These are phyloP conservation scores for Paramormyrops kingsleyae DNA, from an alignment of 2,113 vertebrate species.

Conservation along the genomic window DNA sequence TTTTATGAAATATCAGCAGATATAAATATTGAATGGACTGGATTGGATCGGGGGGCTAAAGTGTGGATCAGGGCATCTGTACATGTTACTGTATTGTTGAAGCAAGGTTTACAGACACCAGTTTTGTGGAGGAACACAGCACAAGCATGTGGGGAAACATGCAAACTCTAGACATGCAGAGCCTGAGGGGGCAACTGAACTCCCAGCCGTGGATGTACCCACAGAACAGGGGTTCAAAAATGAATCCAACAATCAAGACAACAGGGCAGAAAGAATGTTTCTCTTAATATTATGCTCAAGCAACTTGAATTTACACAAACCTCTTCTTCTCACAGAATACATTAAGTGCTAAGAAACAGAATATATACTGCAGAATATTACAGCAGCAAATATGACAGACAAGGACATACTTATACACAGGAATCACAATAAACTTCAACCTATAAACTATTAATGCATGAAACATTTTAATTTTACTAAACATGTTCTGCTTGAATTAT, in stretches of 20 bases:
- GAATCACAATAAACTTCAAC: background rate
- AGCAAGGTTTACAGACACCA: background rate
- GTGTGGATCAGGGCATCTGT: background rate
- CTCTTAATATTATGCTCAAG: background rate
- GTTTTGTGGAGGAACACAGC: background rate
- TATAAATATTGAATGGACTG: background rate
- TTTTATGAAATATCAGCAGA: background rate
- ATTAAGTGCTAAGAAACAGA: background rate
- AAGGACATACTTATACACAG: background rate
- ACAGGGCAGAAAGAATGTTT: background rate
- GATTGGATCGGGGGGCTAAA: background rate
- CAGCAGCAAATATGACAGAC: background rate
- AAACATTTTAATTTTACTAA: background rate
- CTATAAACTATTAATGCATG: background rate
- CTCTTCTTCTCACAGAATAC: background rate
- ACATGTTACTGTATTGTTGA: background rate
- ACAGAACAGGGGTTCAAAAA: background rate
- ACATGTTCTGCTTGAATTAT: background rate
- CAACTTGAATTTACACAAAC: background rate
- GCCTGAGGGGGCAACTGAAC: background rate
- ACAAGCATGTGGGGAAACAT: background rate
- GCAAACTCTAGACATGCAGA: background rate
- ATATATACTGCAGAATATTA: background rate
- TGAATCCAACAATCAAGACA: background rate
- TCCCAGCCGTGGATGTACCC: background rate